Conservation (phyloP, 2,888 invertebrate species). For the Odiellus spinosus region DNA sequence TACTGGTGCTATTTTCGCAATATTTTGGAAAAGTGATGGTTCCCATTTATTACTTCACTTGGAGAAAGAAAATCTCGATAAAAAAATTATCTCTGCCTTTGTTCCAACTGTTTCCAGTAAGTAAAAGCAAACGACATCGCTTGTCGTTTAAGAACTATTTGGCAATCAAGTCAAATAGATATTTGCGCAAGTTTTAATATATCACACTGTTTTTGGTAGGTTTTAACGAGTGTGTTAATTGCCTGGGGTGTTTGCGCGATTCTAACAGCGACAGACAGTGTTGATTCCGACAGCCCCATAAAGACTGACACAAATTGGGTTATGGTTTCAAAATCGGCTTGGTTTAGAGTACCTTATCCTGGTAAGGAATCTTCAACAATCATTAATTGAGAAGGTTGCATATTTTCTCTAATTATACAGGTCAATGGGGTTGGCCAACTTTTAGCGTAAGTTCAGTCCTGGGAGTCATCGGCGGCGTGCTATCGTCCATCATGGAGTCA, state of each 20-base stretch:
- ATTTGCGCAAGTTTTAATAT: neutral
- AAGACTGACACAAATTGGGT: slow-evolving; percentile 9
- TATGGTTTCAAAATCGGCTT: slow-evolving; percentile 43
- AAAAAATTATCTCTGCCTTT: slow-evolving; percentile 42
- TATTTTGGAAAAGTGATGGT: slow-evolving; percentile 48
- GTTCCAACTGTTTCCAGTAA: slow-evolving; percentile 14
- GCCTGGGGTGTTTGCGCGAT: slow-evolving; percentile 11
- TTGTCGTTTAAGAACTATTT: no score
- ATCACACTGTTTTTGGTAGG: slow-evolving; percentile 3
- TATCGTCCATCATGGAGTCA: slow-evolving; percentile 63
- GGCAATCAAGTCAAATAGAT: no score
- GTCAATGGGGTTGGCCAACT: slow-evolving; percentile 57
- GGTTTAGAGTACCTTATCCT: slow-evolving; percentile 69
- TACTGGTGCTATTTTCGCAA: slow-evolving; percentile 63
- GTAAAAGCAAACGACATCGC: neutral
- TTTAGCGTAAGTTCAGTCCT: slow-evolving; percentile 51
- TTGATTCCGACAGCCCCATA: neutral
- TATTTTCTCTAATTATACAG: no score
- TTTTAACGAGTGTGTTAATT: slow-evolving; percentile 11
- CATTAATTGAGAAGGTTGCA: no score
- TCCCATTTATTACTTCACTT: slow-evolving; percentile 36
- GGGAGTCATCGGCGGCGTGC: slow-evolving; percentile 59
- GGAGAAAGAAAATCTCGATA: slow-evolving; percentile 13
- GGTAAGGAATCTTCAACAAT: slow-evolving; percentile 1
- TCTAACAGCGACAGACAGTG: slow-evolving; percentile 6